Evolutionary conservation across 2,113 vertebrate species (phyloP).

Genomic region (Chunga burmeisteri): DNA sequence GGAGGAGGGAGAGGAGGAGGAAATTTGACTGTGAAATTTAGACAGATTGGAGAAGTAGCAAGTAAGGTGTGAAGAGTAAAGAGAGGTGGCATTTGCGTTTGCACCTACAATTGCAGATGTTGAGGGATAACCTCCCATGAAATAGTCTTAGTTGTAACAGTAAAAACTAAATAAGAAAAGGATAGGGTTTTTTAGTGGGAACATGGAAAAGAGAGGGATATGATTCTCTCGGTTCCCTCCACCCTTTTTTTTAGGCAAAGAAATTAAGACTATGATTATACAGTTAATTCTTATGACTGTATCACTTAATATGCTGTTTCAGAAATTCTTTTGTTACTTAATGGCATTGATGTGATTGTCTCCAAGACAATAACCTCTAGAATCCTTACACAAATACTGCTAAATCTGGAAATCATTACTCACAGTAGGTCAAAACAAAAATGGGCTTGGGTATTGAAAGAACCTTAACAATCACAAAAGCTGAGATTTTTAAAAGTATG

Average conservation of each 20-base stretch:
- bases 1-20: background rate
- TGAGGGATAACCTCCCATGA: background rate
- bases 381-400: background rate
- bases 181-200: background rate
- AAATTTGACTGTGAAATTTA: conserved; percentile 6
- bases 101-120: background rate
- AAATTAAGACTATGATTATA: background rate
- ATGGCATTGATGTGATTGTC: background rate
- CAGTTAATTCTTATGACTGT: background rate
- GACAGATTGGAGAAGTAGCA: background rate
- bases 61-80: background rate
- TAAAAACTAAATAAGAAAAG: background rate
- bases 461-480: background rate
- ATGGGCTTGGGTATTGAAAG: background rate
- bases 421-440: background rate
- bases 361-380: conserved; percentile 15
- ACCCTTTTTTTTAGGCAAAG: background rate
- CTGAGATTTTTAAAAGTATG: background rate
- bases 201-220: background rate
- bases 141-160: background rate
- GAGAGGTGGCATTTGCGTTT: background rate
- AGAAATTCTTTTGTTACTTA: background rate
- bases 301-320: background rate
- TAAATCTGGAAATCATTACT: background rate
- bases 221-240: background rate